A percentile compares a stretch with the other conserved stretches of the same genome.
Conservation (phyloP, 2,888 invertebrate species). For the Pomacea canaliculata region DNA sequence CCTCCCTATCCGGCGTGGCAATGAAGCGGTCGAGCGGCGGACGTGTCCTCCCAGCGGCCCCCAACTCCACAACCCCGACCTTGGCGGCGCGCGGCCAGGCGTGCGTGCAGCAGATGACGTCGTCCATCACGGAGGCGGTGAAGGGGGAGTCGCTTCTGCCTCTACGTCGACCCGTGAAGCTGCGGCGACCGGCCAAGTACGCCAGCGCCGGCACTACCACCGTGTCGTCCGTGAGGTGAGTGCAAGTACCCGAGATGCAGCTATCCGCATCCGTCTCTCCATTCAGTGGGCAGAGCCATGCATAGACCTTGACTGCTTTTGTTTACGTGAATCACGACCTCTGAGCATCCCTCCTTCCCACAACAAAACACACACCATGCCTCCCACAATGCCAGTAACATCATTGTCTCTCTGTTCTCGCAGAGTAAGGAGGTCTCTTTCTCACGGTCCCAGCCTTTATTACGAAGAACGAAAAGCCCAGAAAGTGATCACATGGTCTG, state of each 20-base stretch:
- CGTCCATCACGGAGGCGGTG: slow-evolving; percentile 23
- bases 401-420: neutral
- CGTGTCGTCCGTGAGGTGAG: slow-evolving; percentile 40
- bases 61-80: neutral
- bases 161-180: slow-evolving; percentile 15
- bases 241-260: neutral
- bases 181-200: slow-evolving; percentile 46
- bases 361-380: neutral
- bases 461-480: slow-evolving; percentile 51
- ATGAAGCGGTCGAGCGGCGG: no score
- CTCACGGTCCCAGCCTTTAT: slow-evolving; percentile 46
- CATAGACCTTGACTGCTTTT: no score
- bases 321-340: no score
- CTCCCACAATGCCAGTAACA: neutral
- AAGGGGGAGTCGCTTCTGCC: slow-evolving; percentile 4
- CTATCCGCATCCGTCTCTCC: no score
- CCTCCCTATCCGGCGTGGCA: no score
- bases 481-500: slow-evolving; percentile 63
- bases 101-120: slow-evolving; percentile 26
- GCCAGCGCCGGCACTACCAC: slow-evolving; percentile 51
- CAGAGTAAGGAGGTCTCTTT: slow-evolving; percentile 8
- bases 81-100: slow-evolving; percentile 26
- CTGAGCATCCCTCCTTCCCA: no score
- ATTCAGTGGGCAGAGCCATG: no score
- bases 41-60: slow-evolving; percentile 2